Evolutionary conservation across 2,113 vertebrate genomes (phyloP).

Genomic region (Tinamus guttatus): DNA sequence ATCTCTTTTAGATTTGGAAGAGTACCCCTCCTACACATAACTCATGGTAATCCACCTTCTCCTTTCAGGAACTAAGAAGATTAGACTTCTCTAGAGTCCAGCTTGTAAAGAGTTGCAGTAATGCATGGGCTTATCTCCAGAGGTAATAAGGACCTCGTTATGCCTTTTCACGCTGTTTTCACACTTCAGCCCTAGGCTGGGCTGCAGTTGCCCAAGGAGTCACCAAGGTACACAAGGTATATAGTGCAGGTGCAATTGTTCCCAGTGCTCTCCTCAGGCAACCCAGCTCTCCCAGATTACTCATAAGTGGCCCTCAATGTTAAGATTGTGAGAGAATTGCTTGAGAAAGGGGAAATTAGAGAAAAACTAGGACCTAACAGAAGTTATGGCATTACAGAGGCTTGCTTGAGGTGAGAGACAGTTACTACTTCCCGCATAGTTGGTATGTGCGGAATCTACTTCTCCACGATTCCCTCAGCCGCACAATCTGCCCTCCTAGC

Average conservation of each 20-base stretch:
- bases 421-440: too few relatives aligned
- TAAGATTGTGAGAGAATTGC: neutral
- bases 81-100: neutral
- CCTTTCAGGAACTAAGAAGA: neutral
- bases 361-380: too few relatives aligned
- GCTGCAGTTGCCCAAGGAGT: neutral
- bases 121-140: neutral
- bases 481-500: too few relatives aligned
- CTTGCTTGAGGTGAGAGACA: too few relatives aligned
- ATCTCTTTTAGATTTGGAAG: neutral
- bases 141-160: neutral
- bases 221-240: neutral
- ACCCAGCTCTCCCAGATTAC: neutral
- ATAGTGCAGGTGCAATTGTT: too few relatives aligned
- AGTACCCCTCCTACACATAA: neutral
- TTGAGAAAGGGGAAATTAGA: too few relatives aligned
- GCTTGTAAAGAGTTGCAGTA: neutral
- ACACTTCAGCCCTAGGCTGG: neutral
- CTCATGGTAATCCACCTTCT: neutral
- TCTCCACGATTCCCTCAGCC: too few relatives aligned
- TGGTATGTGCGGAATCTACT: too few relatives aligned
- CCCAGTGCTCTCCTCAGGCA: too few relatives aligned
- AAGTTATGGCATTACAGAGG: too few relatives aligned
- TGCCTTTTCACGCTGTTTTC: neutral
- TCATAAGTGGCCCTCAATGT: fast-evolving